These are phyloP conservation scores for Choreutis nemorana DNA, from an alignment of 2,888 invertebrate genomes.

Conservation along the genomic window DNA sequence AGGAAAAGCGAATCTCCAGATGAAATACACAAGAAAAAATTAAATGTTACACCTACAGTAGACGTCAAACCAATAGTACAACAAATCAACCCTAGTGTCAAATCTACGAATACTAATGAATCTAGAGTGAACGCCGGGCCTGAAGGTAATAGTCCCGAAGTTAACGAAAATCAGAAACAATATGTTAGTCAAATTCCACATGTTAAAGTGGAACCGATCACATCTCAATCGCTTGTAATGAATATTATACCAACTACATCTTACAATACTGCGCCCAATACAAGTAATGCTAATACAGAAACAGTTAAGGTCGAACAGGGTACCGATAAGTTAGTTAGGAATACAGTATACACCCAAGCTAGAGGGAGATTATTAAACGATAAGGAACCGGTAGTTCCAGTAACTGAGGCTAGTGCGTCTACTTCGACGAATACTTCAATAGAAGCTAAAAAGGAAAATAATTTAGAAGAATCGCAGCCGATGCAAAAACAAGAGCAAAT, in stretches of 20 bases:
- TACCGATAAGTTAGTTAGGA: conserved; percentile 41
- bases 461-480: background rate
- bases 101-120: conserved; percentile 14
- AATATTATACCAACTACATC: background rate
- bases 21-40: conserved; percentile 28
- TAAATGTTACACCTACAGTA: conserved; percentile 9
- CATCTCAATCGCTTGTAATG: conserved; percentile 11
- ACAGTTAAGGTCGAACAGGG: conserved; percentile 11
- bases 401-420: conserved; percentile 1
- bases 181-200: conserved; percentile 6
- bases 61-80: conserved; percentile 7
- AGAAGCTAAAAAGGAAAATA: conserved; percentile 3
- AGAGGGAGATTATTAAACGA: conserved; percentile 38
- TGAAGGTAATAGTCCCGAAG: conserved; percentile 19
- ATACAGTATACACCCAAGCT: conserved; percentile 51
- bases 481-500: background rate
- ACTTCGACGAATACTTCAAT: too few relatives aligned
- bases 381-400: conserved; percentile 16
- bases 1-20: conserved; percentile 50
- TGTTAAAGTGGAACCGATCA: conserved; percentile 12
- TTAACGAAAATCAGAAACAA: conserved; percentile 13
- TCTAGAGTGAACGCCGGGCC: conserved; percentile 13
- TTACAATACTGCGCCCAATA: conserved; percentile 6
- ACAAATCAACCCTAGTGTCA: background rate
- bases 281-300: conserved; percentile 5